These are phyloP conservation scores for Spea hammondii DNA, from an alignment of 2,797 vertebrate genomes.

Conservation along the genomic window DNA sequence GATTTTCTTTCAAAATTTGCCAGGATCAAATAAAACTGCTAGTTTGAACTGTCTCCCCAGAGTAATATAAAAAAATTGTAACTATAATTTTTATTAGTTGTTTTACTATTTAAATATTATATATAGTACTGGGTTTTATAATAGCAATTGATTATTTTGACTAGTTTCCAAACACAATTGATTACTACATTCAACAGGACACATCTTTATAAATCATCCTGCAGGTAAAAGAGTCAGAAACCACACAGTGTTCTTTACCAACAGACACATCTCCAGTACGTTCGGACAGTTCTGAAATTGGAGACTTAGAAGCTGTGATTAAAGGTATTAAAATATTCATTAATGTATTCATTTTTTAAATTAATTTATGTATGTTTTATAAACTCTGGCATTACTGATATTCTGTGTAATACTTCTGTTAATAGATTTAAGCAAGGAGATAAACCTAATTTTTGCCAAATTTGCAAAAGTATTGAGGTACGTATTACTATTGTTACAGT, in stretches of 20 bases:
- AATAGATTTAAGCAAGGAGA: conserved; percentile 70
- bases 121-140: too few relatives aligned
- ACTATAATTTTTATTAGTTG: too few relatives aligned
- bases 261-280: conserved; percentile 56
- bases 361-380: background rate
- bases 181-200: too few relatives aligned
- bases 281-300: conserved; percentile 53
- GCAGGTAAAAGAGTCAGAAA: conserved; percentile 63
- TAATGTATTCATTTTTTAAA: background rate
- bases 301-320: conserved; percentile 63
- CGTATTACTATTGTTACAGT: conserved; percentile 51
- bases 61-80: too few relatives aligned
- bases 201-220: background rate
- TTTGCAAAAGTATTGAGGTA: conserved; percentile 72
- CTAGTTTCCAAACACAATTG: too few relatives aligned
- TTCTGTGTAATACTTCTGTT: conserved; percentile 46
- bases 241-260: conserved; percentile 52
- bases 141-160: too few relatives aligned
- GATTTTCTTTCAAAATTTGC: too few relatives aligned
- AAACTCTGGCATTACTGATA: background rate
- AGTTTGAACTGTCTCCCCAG: too few relatives aligned
- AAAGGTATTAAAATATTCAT: conserved; percentile 38
- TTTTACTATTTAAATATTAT: too few relatives aligned
- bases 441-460: conserved; percentile 65
- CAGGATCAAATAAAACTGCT: too few relatives aligned